Percentiles rank a stretch among this genome's conserved stretches.
Evolutionary conservation across 2,888 invertebrate genomes (phyloP).

Genomic region (Apocheima hispidaria): DNA sequence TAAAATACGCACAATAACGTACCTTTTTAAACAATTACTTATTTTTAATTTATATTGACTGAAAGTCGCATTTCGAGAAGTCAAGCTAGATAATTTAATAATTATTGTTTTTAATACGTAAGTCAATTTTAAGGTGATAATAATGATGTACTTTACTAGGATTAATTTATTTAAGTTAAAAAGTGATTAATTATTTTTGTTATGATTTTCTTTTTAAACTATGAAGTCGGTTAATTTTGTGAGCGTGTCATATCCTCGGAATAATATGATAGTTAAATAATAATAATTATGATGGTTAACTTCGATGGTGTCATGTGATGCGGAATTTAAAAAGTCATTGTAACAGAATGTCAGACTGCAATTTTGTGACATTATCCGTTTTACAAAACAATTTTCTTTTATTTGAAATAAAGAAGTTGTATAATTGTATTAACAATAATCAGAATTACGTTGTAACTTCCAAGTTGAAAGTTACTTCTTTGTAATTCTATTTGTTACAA

Average conservation of each 20-base stretch:
- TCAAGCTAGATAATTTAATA: constrained; percentile 17
- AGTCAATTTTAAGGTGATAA: constrained; percentile 47
- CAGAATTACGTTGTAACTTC: no score
- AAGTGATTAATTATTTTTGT: constrained; percentile 40
- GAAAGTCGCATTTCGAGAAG: constrained; percentile 31
- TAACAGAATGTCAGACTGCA: no score
- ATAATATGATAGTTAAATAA: background rate
- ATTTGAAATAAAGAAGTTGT: no score
- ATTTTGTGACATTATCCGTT: no score
- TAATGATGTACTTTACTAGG: constrained; percentile 45
- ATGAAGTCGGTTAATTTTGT: constrained; percentile 13
- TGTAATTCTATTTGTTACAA: no score
- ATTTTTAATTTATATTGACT: constrained; percentile 23
- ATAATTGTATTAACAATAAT: no score
- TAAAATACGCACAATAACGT: constrained; percentile 30
- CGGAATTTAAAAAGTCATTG: background rate
- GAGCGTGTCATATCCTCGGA: constrained; percentile 3
- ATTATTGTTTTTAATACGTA: constrained; percentile 31
- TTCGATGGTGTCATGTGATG: no score
- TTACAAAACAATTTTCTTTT: no score
- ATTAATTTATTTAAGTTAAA: constrained; percentile 56
- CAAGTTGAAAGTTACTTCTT: no score
- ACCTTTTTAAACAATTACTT: constrained; percentile 12
- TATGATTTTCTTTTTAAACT: constrained; percentile 26
- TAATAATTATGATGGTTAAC: background rate